Conservation (phyloP, 2,797 vertebrate species). For the Sebastes alutus region DNA sequence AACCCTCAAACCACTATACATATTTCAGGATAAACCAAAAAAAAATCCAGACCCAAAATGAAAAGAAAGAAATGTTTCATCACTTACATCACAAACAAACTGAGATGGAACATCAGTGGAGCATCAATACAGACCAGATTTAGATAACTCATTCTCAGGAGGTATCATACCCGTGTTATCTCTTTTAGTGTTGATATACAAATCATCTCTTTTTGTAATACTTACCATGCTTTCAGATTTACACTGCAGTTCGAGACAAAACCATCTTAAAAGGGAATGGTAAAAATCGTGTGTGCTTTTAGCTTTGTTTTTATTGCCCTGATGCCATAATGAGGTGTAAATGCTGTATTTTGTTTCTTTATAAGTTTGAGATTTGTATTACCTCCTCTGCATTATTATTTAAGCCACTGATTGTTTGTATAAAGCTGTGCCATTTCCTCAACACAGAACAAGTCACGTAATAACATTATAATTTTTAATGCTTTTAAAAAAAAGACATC, state of each 20-base stretch:
- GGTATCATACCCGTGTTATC: not conserved
- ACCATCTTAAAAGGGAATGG: not conserved
- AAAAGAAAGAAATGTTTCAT: not conserved
- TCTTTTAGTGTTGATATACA: not conserved
- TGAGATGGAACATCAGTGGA: not conserved
- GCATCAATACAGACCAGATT: not conserved
- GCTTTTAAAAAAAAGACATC: too few species aligned
- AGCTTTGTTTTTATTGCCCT: not conserved
- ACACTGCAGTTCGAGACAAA: not conserved
- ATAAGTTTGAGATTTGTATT: not conserved
- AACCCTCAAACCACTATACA: not conserved
- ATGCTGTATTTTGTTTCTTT: not conserved
- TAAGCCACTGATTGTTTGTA: conserved; percentile 2
- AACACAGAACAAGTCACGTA: not conserved
- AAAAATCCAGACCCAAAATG: not conserved
- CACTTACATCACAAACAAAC: not conserved
- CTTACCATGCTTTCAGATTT: not conserved
- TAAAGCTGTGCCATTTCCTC: conserved; percentile 6
- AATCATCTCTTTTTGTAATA: not conserved
- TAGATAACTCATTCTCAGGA: not conserved
- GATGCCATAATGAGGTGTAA: not conserved
- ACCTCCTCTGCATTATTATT: not conserved
- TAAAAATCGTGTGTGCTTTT: not conserved
- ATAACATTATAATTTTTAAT: not conserved
- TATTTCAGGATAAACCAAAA: not conserved